These are phyloP conservation scores for Parascotia fuliginaria DNA, from an alignment of 2,888 invertebrate genomes.

Conservation along the genomic window DNA sequence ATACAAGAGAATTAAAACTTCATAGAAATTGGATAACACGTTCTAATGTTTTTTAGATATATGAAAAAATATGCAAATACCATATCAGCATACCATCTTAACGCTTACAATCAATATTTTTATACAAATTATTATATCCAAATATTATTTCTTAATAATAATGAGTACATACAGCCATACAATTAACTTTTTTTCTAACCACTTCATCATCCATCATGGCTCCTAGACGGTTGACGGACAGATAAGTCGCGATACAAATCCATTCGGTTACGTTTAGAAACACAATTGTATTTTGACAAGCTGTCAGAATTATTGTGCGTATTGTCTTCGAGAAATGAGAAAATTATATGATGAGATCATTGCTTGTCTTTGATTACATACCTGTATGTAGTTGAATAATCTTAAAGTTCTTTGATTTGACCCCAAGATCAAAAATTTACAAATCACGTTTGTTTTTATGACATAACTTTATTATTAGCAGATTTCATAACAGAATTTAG, in stretches of 20 bases:
- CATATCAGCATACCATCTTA: no score
- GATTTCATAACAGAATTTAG: no score
- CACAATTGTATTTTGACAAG: conserved; percentile 47
- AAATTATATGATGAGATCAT: conserved; percentile 13
- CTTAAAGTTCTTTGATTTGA: background rate
- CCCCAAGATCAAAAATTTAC: no score
- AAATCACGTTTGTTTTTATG: no score
- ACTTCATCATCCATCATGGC: conserved; percentile 47
- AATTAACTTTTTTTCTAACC: conserved; percentile 54
- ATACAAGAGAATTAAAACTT: no score
- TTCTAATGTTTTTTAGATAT: no score
- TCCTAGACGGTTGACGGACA: conserved; percentile 33
- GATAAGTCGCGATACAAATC: conserved; percentile 43
- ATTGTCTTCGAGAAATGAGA: conserved; percentile 29
- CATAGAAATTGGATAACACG: no score
- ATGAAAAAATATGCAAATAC: no score
- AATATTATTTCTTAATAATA: no score
- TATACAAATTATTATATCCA: no score
- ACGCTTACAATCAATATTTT: no score
- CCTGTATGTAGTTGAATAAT: conserved; percentile 1
- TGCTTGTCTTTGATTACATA: conserved; percentile 3
- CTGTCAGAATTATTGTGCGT: conserved; percentile 33
- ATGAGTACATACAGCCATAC: conserved; percentile 33
- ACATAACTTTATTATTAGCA: no score
- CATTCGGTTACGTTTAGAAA: conserved; percentile 43